phyloP scores from a whole-genome alignment of 2,797 vertebrate species.

The Ciconia nigra region DNA sequence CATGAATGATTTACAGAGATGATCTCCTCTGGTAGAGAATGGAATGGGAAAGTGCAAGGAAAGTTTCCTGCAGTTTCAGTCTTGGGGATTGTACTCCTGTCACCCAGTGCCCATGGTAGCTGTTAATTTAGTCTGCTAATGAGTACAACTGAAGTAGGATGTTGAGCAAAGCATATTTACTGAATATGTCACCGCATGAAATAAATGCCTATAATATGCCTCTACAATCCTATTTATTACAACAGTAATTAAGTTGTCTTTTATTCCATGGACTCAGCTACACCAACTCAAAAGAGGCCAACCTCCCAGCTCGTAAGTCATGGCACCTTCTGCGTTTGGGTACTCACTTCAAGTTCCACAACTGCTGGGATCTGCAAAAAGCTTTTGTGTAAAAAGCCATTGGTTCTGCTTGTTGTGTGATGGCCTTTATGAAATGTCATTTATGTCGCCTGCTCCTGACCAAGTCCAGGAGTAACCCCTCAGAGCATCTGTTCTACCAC shows the following conservation, averaged over 20 bases:
- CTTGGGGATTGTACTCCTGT: neutral
- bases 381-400: neutral
- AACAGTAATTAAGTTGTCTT: neutral
- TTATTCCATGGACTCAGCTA: neutral
- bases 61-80: neutral
- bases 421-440: neutral
- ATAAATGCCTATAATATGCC: neutral
- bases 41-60: neutral
- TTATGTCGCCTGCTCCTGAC: neutral
- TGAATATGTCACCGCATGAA: neutral
- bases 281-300: neutral
- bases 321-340: neutral
- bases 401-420: neutral
- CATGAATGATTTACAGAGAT: conserved; percentile 70
- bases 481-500: neutral
- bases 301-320: rapidly evolving
- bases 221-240: neutral
- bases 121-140: neutral
- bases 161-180: neutral
- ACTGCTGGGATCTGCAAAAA: neutral
- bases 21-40: neutral
- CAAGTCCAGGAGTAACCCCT: neutral
- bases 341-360: neutral
- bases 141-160: neutral
- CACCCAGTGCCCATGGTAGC: neutral